Conservation (phyloP, 2,113 vertebrate species). For the Solea solea region DNA sequence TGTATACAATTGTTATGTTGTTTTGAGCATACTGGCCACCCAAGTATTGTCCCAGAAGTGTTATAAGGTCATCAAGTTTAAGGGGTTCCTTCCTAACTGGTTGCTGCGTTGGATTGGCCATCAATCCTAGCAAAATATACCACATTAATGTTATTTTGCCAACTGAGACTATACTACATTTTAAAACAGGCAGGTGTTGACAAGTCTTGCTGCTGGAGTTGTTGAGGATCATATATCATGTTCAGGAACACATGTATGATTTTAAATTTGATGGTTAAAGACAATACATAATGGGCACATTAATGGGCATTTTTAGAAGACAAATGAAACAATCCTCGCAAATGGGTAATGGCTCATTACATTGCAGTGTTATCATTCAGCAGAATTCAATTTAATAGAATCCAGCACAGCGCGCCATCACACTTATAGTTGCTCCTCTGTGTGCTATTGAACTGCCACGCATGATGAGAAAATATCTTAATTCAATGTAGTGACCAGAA, state of each 20-base stretch:
- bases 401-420: slow-evolving; percentile 56
- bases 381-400: slow-evolving; percentile 60
- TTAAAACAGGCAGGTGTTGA: too few species aligned
- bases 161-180: too few species aligned
- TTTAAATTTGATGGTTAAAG: slow-evolving; percentile 42
- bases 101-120: too few species aligned
- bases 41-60: too few species aligned
- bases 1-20: too few species aligned
- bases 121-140: too few species aligned
- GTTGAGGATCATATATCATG: not conserved
- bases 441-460: slow-evolving; percentile 49
- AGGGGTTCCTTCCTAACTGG: too few species aligned
- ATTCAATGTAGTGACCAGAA: slow-evolving; percentile 37
- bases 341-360: slow-evolving; percentile 64
- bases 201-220: not conserved
- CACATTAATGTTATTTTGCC: too few species aligned
- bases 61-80: too few species aligned
- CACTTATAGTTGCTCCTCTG: slow-evolving; percentile 47
- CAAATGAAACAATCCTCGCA: slow-evolving; percentile 47
- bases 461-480: slow-evolving; percentile 50
- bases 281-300: slow-evolving; percentile 40
- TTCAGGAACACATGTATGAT: slow-evolving; percentile 12
- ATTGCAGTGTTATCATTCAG: slow-evolving; percentile 55
- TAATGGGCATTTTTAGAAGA: slow-evolving; percentile 61
- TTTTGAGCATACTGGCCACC: too few species aligned